phyloP scores from a whole-genome alignment of 2,888 invertebrate genomes.

The Ophion ellenae region DNA sequence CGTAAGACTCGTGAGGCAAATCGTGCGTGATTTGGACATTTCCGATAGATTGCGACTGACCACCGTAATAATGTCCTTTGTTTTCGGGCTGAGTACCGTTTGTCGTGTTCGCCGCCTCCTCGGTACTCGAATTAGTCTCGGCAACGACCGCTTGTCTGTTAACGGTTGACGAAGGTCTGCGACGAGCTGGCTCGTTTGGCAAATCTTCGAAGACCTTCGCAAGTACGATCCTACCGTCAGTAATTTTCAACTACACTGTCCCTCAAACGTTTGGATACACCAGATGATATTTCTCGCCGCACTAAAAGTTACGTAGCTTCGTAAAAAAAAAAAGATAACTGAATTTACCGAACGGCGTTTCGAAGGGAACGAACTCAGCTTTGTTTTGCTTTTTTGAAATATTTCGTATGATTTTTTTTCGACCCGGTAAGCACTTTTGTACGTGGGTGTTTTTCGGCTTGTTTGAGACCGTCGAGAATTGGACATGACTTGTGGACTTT shows the following conservation, averaged over 20 bases:
- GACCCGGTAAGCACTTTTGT: too few species aligned
- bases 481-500: too few species aligned
- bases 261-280: too few species aligned
- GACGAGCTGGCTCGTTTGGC: conserved; percentile 1
- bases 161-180: not conserved
- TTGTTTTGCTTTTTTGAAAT: too few species aligned
- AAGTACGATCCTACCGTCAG: not conserved
- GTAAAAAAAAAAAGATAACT: too few species aligned
- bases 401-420: too few species aligned
- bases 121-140: not conserved
- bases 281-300: too few species aligned
- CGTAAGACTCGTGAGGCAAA: conserved; percentile 49
- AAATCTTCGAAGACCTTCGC: conserved; percentile 6
- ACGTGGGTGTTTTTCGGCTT: too few species aligned
- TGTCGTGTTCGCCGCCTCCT: conserved; percentile 18
- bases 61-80: conserved; percentile 78
- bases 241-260: not conserved
- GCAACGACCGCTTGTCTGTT: conserved; percentile 21
- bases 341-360: too few species aligned
- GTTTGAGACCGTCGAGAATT: too few species aligned
- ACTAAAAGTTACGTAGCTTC: too few species aligned
- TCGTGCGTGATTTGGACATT: conserved; percentile 74
- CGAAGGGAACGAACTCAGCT: too few species aligned
- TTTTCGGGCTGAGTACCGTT: conserved; percentile 55
- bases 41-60: conserved; percentile 75